Evolutionary conservation across 2,797 vertebrate genomes (phyloP).

Genomic region (Valencia hispanica): DNA sequence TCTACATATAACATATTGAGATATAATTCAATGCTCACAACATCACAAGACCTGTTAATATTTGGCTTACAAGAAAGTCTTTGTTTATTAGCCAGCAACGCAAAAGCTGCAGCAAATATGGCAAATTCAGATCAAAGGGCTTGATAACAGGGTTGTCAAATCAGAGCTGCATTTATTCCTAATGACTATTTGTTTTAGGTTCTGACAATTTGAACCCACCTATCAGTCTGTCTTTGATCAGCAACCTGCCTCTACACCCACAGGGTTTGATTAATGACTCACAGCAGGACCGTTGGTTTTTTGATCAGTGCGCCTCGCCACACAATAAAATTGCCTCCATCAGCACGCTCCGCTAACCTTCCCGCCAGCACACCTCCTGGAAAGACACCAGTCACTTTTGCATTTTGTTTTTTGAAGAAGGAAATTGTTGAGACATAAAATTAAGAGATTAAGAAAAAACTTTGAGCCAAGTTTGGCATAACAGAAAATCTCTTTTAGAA

Average conservation of each 20-base stretch:
- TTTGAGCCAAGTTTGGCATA: constrained; percentile 26
- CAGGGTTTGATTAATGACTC: constrained; percentile 53
- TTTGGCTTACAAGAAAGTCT: not conserved
- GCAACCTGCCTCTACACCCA: constrained; percentile 20
- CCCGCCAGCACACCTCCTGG: constrained; percentile 44
- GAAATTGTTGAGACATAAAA: constrained; percentile 26
- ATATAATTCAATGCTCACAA: not conserved
- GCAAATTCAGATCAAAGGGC: constrained; percentile 49
- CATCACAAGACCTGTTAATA: not conserved
- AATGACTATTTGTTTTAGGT: constrained; percentile 13
- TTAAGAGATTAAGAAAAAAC: constrained; percentile 28
- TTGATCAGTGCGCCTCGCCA: constrained; percentile 39
- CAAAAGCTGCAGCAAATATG: constrained; percentile 46
- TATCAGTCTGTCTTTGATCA: constrained; percentile 41
- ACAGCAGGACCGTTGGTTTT: constrained; percentile 45
- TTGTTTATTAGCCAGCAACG: constrained; percentile 37
- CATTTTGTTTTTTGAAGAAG: constrained; percentile 32
- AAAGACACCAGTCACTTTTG: constrained; percentile 55
- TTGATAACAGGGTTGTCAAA: constrained; percentile 41
- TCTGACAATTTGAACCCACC: constrained; percentile 27
- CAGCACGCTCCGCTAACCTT: constrained; percentile 23
- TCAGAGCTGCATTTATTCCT: constrained; percentile 10
- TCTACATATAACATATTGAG: not conserved
- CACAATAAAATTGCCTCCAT: constrained; percentile 61
- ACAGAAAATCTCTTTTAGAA: not conserved